Evolutionary conservation across 1,140 invertebrate species (phyloP).

Genomic region (Drosophila suzukii): DNA sequence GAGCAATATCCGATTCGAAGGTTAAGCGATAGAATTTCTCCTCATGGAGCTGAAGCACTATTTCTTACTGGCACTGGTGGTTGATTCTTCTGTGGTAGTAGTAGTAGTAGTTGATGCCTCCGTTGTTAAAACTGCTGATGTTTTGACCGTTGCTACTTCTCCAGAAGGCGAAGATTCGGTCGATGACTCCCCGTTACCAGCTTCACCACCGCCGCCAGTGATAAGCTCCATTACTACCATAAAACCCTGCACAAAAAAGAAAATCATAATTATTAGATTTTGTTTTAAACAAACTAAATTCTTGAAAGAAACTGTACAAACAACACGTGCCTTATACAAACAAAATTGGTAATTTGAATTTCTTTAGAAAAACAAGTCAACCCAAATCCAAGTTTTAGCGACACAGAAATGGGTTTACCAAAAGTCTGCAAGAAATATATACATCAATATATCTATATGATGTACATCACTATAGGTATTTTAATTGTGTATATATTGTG

Average conservation of each 20-base stretch:
- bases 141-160: neutral
- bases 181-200: too few species aligned
- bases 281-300: too few species aligned
- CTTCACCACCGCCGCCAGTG: slow-evolving; percentile 7
- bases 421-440: neutral
- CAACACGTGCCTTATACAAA: too few species aligned
- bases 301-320: too few species aligned
- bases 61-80: neutral
- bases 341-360: too few species aligned
- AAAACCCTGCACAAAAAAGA: slow-evolving; percentile 32
- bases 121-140: neutral
- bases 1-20: slow-evolving; percentile 17
- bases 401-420: neutral
- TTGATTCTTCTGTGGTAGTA: neutral
- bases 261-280: too few species aligned
- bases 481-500: too few species aligned
- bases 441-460: too few species aligned
- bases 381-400: neutral
- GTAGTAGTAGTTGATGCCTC: too few species aligned
- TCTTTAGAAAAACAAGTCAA: neutral
- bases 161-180: too few species aligned
- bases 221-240: slow-evolving; percentile 31
- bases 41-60: neutral
- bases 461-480: too few species aligned
- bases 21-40: slow-evolving; percentile 9